These are phyloP conservation scores for Crocuta crocuta DNA, from an alignment of 2,113 vertebrate species.

Conservation along the genomic window DNA sequence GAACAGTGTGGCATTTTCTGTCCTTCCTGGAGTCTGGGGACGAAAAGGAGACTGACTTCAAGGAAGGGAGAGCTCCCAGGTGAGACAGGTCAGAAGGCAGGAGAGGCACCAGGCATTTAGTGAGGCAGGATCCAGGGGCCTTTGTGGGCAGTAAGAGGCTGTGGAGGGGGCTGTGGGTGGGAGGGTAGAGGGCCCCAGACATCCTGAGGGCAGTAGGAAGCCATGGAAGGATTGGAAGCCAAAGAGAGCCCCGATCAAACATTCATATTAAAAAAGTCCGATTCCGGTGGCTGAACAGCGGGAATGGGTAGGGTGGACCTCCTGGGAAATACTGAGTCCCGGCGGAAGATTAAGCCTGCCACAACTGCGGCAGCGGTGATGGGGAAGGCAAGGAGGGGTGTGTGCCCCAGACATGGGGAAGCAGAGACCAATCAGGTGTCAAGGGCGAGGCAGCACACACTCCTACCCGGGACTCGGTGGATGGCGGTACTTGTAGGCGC, in stretches of 20 bases:
- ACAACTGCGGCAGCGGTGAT: neutral
- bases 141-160: accelerated
- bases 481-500: accelerated
- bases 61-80: neutral
- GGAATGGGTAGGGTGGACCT: too few relatives aligned
- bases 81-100: neutral
- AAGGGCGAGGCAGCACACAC: neutral
- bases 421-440: neutral
- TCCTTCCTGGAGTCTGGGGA: neutral
- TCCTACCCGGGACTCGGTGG: neutral
- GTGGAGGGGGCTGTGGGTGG: accelerated
- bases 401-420: accelerated
- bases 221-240: neutral
- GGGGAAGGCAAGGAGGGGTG: accelerated
- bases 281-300: neutral
- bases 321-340: neutral
- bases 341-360: accelerated
- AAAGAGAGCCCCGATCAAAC: neutral
- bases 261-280: neutral
- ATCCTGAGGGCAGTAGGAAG: neutral
- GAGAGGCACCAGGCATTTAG: neutral
- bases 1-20: neutral
- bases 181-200: neutral
- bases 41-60: neutral
- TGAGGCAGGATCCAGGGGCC: neutral